Evolutionary conservation across 2,888 invertebrate species (phyloP), one percentile per base, ranked within the genome.

Genomic region (Leptura quadrifasciata): DNA sequence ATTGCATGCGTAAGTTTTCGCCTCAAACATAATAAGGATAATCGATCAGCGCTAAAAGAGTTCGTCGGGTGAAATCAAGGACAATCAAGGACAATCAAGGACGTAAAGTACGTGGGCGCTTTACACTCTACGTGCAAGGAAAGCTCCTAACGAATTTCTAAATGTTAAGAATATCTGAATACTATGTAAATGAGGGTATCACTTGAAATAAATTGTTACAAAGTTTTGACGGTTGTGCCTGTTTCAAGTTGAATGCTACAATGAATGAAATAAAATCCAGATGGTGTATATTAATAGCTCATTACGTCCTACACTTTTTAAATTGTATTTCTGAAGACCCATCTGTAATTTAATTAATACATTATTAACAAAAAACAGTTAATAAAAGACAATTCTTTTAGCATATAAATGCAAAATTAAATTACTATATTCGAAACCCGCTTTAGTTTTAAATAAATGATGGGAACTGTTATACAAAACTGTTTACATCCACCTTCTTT

Each of bases 51-150:
- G 47, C 47, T 47, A 39, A 4, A 58, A 27, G 58, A 39, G 69
- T 35, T 27, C 58, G 58, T 12, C 58, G 20, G n/a, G 21, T 17
- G 18, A 58, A 15, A 58, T n/a, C 67, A 68, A 68, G 67, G 67
- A 55, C 67, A 15, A 58, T n/a, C 67, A 68, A 68, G 67, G 67
- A 55, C 67, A 18, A n/a, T 21, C 39, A 69, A 69, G 69, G 69
- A 57, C 69, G 18, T 39, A 15, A 52, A 65, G 39, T 31, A 63
- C 63, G 39, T 27, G 15, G 20, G 18, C 35, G 63, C 20, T 12
- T 18, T 63, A 10, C n/a, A 61, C 6, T 61, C n/a, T 63, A 39
- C 63, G 63, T 39, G 18, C n/a, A 10, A 63, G 39, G 39, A 35
- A 63, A 63, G n/a, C 39, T 27, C 39, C 39, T 18, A 63, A 27